phyloP scores from a whole-genome alignment of 2,888 invertebrate genomes.

The Euzophera pinguis region DNA sequence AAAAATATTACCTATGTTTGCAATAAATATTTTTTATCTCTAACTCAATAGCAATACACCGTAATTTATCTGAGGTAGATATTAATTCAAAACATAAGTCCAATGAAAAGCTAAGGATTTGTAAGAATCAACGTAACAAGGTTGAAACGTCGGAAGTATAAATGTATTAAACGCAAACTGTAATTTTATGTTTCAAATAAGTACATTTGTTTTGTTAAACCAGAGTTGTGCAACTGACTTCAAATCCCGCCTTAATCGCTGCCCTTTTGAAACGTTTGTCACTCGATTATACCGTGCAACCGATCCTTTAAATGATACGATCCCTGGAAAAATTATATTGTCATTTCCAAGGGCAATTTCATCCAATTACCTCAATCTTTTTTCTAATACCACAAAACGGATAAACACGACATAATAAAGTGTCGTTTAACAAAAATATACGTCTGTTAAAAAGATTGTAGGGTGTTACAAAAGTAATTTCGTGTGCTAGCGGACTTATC shows the following conservation, averaged over 20 bases:
- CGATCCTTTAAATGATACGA: constrained; percentile 61
- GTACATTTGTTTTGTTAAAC: no score
- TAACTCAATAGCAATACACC: no score
- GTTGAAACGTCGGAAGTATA: no score
- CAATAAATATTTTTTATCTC: no score
- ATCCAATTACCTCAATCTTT: constrained; percentile 50
- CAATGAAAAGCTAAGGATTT: no score
- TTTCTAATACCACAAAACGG: constrained; percentile 72
- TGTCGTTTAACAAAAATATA: constrained; percentile 77
- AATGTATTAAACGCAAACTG: no score
- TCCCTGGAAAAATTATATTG: constrained; percentile 65
- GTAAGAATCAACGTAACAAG: no score
- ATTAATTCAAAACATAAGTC: no score
- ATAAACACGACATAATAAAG: constrained; percentile 72
- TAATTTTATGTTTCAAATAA: no score
- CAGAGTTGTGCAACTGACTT: not conserved
- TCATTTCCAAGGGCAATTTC: constrained; percentile 68
- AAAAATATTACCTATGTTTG: no score
- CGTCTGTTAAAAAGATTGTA: constrained; percentile 52
- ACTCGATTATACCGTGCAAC: constrained; percentile 69
- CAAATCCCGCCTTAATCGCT: constrained; percentile 40
- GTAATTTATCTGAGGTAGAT: no score
- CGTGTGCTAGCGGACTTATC: constrained; percentile 31
- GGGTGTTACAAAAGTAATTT: constrained; percentile 46
- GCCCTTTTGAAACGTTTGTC: constrained; percentile 71